Conservation (phyloP, 2,113 vertebrate species). For the Lipophrys pholis region DNA sequence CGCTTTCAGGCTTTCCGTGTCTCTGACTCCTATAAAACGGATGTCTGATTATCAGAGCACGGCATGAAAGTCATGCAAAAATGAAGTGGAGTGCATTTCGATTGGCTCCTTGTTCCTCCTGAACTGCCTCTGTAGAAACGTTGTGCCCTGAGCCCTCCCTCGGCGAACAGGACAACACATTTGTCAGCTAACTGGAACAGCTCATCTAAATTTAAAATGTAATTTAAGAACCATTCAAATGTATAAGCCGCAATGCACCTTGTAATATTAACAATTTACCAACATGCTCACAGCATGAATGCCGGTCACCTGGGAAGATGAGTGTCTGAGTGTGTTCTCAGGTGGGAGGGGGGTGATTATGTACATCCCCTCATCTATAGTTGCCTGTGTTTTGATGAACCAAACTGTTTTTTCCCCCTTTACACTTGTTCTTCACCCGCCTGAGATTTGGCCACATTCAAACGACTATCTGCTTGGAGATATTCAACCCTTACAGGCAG, state of each 20-base stretch:
- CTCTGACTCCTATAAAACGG: slow-evolving; percentile 7
- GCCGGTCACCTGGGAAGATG: slow-evolving; percentile 50
- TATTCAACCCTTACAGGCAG: slow-evolving; percentile 47
- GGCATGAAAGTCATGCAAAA: slow-evolving; percentile 20
- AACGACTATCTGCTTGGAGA: slow-evolving; percentile 29
- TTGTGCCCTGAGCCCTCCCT: slow-evolving; percentile 43
- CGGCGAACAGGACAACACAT: slow-evolving; percentile 71
- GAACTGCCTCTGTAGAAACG: slow-evolving; percentile 21
- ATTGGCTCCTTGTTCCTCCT: slow-evolving; percentile 46
- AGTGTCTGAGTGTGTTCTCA: not conserved
- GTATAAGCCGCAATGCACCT: slow-evolving; percentile 75
- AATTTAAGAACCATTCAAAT: slow-evolving; percentile 82
- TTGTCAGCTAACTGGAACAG: slow-evolving; percentile 76
- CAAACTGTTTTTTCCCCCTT: slow-evolving; percentile 4
- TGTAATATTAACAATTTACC: slow-evolving; percentile 78
- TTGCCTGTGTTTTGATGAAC: slow-evolving; percentile 48
- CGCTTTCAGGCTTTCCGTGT: slow-evolving; percentile 1
- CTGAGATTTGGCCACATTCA: slow-evolving; percentile 28
- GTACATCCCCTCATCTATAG: slow-evolving; percentile 1
- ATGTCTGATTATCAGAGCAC: slow-evolving; percentile 44
- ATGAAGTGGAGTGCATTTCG: slow-evolving; percentile 35
- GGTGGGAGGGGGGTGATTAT: slow-evolving; percentile 20
- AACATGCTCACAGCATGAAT: slow-evolving; percentile 61
- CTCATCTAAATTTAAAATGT: slow-evolving; percentile 85
- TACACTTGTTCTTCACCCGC: slow-evolving; percentile 27